Conservation (phyloP, 2,888 invertebrate genomes). For the Caenorhabditis imperialis region DNA sequence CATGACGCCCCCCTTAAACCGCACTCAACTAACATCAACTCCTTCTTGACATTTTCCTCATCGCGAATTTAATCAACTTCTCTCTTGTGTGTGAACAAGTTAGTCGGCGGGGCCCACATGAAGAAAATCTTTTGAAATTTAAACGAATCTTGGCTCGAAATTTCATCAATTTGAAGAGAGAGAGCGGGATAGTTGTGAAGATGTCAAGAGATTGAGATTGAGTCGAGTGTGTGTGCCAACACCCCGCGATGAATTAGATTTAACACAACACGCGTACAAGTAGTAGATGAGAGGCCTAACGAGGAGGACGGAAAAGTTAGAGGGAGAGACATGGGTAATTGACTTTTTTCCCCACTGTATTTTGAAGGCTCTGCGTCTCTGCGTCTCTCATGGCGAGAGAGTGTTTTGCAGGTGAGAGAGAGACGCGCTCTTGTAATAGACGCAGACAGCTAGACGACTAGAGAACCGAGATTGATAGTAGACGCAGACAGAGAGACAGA, state of each 20-base stretch:
- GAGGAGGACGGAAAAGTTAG: conserved; percentile 1
- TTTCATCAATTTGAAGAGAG: conserved; percentile 52
- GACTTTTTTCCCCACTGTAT: too few species aligned
- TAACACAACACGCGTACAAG: conserved; percentile 36
- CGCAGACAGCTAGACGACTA: too few species aligned
- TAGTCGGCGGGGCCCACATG: conserved; percentile 10
- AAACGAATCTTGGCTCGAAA: conserved; percentile 47
- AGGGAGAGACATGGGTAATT: too few species aligned
- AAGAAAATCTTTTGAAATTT: conserved; percentile 52
- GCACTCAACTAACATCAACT: too few species aligned
- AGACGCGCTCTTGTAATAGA: too few species aligned
- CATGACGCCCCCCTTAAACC: too few species aligned
- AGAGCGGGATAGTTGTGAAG: conserved; percentile 15
- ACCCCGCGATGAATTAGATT: conserved; percentile 42
- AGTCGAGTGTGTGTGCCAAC: conserved; percentile 12
- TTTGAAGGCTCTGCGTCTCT: too few species aligned
- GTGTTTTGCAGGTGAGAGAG: too few species aligned
- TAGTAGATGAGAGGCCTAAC: conserved; percentile 44
- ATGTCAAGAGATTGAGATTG: conserved; percentile 37
- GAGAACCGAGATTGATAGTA: too few species aligned
- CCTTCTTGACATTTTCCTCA: conserved; percentile 10
- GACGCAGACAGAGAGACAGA: too few species aligned
- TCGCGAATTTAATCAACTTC: conserved; percentile 43
- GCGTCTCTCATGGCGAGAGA: too few species aligned
- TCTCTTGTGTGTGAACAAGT: not conserved